A percentile compares a stretch with the other conserved stretches of the same genome.
phyloP scores from a whole-genome alignment of 2,888 invertebrate genomes.

The Thalpophila matura region DNA sequence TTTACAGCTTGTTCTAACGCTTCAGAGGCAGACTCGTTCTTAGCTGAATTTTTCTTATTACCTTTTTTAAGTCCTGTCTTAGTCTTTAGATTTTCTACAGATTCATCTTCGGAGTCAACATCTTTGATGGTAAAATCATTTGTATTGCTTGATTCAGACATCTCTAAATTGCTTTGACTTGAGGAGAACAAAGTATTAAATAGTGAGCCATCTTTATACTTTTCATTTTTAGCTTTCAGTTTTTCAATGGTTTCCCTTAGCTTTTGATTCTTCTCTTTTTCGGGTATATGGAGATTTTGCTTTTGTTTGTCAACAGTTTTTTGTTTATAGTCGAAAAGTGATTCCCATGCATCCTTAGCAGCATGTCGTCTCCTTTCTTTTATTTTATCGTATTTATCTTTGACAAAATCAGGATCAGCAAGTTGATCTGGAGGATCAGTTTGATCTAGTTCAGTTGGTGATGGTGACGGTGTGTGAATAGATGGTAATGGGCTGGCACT shows the following conservation, averaged over 20 bases:
- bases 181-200: slow-evolving; percentile 79
- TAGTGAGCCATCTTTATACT: slow-evolving; percentile 82
- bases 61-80: slow-evolving; percentile 78
- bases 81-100: slow-evolving; percentile 66
- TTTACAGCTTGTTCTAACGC: slow-evolving; percentile 93
- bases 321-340: slow-evolving; percentile 85
- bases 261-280: slow-evolving; percentile 89
- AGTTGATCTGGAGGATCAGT: slow-evolving; percentile 70
- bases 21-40: slow-evolving; percentile 91
- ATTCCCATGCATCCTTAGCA: slow-evolving; percentile 86
- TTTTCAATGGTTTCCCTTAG: slow-evolving; percentile 92
- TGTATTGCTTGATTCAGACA: slow-evolving; percentile 69
- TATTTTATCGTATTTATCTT: slow-evolving; percentile 92
- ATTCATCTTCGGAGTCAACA: slow-evolving; percentile 70
- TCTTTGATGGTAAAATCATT: slow-evolving; percentile 71
- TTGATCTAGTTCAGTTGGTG: slow-evolving; percentile 76
- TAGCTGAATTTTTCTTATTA: slow-evolving; percentile 85
- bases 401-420: slow-evolving; percentile 82
- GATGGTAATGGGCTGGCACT: slow-evolving; percentile 87
- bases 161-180: slow-evolving; percentile 71
- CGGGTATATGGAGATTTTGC: slow-evolving; percentile 78
- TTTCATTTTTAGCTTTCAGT: slow-evolving; percentile 92
- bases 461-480: slow-evolving; percentile 84
- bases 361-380: slow-evolving; percentile 91
- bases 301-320: slow-evolving; percentile 83